These are phyloP conservation scores for Eciton burchellii DNA, from an alignment of 1,140 invertebrate genomes.

Conservation along the genomic window DNA sequence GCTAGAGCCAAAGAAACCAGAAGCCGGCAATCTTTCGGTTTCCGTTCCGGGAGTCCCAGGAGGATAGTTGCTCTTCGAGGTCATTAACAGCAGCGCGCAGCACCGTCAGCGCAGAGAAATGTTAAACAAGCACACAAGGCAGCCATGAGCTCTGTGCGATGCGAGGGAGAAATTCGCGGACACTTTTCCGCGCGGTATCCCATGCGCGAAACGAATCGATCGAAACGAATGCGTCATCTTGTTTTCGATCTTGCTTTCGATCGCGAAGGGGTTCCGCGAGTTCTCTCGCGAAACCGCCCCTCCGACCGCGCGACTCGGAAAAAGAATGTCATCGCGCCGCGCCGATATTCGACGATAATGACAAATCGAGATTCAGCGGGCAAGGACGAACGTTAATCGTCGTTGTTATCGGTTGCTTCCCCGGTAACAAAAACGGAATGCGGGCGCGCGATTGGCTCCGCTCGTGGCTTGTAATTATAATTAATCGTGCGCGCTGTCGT, in stretches of 20 bases:
- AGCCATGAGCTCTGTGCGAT: too few species aligned
- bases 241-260: not conserved
- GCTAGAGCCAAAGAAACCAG: not conserved
- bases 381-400: conserved; percentile 41
- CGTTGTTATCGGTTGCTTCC: conserved; percentile 32
- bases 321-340: conserved; percentile 64
- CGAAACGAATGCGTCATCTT: too few species aligned
- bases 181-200: not conserved
- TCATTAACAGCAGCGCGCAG: not conserved
- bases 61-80: not conserved
- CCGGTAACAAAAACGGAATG: conserved; percentile 31
- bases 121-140: too few species aligned
- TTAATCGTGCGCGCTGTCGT: conserved; percentile 42
- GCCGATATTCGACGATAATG: not conserved
- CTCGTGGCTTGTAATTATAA: conserved; percentile 53
- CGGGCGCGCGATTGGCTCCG: not conserved
- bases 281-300: conserved; percentile 1
- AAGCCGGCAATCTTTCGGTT: not conserved
- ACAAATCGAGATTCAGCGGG: conserved; percentile 65
- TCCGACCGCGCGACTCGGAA: conserved; percentile 57
- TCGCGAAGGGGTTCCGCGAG: conserved; percentile 6
- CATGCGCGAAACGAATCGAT: too few species aligned
- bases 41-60: not conserved
- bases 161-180: not conserved
- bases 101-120: not conserved